Evolutionary conservation across 2,888 invertebrate species (phyloP).

Genomic region (Drosophila paranaensis): DNA sequence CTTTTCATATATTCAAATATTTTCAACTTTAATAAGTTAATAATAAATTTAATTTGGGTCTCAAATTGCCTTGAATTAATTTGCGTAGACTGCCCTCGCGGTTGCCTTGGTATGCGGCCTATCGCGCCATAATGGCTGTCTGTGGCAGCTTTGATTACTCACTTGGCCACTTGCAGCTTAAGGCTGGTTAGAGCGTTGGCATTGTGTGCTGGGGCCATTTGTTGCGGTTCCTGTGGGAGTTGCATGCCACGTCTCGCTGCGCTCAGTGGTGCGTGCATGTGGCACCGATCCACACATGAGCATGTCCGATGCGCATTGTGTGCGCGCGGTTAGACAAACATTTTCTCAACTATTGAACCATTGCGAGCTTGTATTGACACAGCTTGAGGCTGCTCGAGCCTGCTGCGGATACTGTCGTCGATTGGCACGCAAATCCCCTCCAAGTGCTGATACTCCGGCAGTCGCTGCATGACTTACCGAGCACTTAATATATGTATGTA

Average conservation of each 20-base stretch:
- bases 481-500: slow-evolving; percentile 47
- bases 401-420: slow-evolving; percentile 55
- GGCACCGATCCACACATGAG: slow-evolving; percentile 52
- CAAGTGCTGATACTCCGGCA: slow-evolving; percentile 63
- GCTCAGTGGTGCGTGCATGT: slow-evolving; percentile 58
- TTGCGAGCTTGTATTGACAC: slow-evolving; percentile 75
- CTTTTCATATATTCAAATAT: background rate
- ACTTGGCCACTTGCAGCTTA: slow-evolving; percentile 29
- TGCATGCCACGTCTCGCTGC: slow-evolving; percentile 29
- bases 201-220: slow-evolving; percentile 32
- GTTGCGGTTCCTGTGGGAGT: slow-evolving; percentile 38
- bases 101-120: slow-evolving; percentile 4
- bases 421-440: slow-evolving; percentile 70
- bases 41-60: background rate
- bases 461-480: slow-evolving; percentile 30
- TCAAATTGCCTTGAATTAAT: background rate
- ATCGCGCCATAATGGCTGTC: background rate
- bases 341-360: slow-evolving; percentile 79
- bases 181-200: slow-evolving; percentile 13
- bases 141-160: slow-evolving; percentile 20
- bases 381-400: slow-evolving; percentile 32
- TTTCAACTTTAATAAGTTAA: background rate
- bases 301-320: slow-evolving; percentile 63
- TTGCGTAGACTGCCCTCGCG: background rate
- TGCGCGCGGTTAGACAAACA: slow-evolving; percentile 75